These are phyloP conservation scores for Nineta flava DNA, from an alignment of 2,888 invertebrate species.

Conservation along the genomic window DNA sequence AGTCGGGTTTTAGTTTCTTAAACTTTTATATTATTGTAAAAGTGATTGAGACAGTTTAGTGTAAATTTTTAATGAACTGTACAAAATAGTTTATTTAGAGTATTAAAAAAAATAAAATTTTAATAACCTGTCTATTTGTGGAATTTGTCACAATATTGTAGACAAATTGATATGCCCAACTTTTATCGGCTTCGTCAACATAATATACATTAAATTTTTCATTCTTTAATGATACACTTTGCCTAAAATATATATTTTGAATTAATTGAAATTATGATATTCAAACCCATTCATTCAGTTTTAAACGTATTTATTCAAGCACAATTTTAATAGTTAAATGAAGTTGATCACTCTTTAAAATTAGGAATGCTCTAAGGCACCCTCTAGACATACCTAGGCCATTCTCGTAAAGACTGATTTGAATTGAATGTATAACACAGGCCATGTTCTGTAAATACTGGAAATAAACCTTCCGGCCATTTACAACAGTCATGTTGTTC, in stretches of 20 bases:
- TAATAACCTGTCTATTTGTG: no score
- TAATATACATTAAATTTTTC: conserved; percentile 31
- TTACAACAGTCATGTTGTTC: conserved; percentile 42
- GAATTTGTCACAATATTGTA: conserved; percentile 17
- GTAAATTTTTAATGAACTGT: conserved; percentile 9
- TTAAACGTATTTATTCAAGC: no score
- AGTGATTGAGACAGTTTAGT: no score
- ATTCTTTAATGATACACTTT: not conserved
- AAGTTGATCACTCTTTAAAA: no score
- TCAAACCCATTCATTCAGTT: not conserved
- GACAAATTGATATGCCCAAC: conserved; percentile 45
- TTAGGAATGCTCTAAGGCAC: no score
- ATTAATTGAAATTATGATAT: not conserved
- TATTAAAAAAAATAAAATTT: no score
- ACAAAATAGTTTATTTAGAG: not conserved
- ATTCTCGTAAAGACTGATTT: conserved; percentile 35
- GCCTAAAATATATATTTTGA: conserved; percentile 28
- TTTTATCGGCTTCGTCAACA: conserved; percentile 48
- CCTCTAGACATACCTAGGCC: conserved; percentile 42
- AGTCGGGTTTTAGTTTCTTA: no score
- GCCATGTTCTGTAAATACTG: conserved; percentile 60
- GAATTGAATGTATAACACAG: conserved; percentile 60
- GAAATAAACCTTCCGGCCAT: conserved; percentile 33
- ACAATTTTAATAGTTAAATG: no score
- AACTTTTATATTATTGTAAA: no score